Base-by-base conservation (phyloP, 2,888 invertebrate species). In the Acleris cristana region DNA sequence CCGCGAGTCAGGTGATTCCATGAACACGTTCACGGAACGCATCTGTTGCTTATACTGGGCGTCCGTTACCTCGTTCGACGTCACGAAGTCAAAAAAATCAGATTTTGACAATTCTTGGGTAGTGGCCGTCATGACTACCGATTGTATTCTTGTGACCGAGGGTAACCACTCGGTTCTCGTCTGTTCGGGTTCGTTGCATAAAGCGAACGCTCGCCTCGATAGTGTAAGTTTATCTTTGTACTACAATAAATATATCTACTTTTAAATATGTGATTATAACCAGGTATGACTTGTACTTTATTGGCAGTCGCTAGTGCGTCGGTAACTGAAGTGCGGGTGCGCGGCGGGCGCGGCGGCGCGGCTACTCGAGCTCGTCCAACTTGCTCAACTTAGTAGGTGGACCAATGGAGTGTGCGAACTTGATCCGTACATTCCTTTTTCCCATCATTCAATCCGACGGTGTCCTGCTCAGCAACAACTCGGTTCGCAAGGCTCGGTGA, bases 71-170 rank as follows among this genome's bases (percentile, higher is more conserved):
- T 96, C 96, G 69, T 96, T 96, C 56, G 96, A 96, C 63, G 96
- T 96, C 71, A 97, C 97, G 90, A 97, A 97, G 91, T 97, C 97
- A 91, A 97, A 97, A 93, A 97, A 97, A 92, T 97, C 97, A 76
- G 97, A 96, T 92, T 97, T 97, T 79, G 96, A 95, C 89, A 97
- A 94, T 93, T 97, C 97, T 89, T 96, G 96, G 89, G 96, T 96
- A 85, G 96, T 95, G 94, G 97, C 96, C 90, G 96, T 96, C 90
- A 97, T 95, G 94, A 96, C 97, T 97, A 97, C 97, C 94, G 93
- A 84, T 89, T 88, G 81, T 79, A 80, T 82, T 71, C 64, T 79
- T 51, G 80, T 75, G 89, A 92, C 93, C 90, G 93, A 89, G 86
- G 79, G 80, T 79, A 78, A 80, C 78, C 73, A 77, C 85, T 85